Evolutionary conservation across 1,140 invertebrate genomes (phyloP).

Genomic region (Pseudomyrmex dendroicus): DNA sequence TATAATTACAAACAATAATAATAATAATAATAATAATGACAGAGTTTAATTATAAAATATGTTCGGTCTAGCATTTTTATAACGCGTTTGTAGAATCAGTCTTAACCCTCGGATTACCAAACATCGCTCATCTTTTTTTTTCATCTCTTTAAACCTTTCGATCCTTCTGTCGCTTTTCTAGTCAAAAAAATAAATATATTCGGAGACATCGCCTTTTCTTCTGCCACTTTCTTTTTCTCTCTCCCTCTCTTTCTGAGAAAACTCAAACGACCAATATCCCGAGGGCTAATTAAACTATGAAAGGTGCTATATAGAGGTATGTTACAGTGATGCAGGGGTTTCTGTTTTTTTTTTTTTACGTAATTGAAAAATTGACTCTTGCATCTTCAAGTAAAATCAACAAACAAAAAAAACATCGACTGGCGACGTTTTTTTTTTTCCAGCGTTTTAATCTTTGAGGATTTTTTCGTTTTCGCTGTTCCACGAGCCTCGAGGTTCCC

Average conservation of each 20-base stretch:
- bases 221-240: too few species aligned
- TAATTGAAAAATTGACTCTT: constrained; percentile 72
- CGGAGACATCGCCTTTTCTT: background rate
- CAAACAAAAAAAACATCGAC: constrained; percentile 64
- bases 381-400: constrained; percentile 17
- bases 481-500: constrained; percentile 66
- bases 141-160: background rate
- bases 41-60: constrained; percentile 79
- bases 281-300: constrained; percentile 77
- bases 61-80: constrained; percentile 75
- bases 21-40: constrained; percentile 78
- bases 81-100: constrained; percentile 76
- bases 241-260: constrained; percentile 11
- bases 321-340: constrained; percentile 75
- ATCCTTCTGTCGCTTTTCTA: constrained; percentile 20
- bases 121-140: background rate
- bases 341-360: constrained; percentile 39
- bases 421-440: constrained; percentile 31
- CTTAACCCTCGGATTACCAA: constrained; percentile 79
- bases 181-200: constrained; percentile 67
- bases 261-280: constrained; percentile 69
- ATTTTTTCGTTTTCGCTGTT: constrained; percentile 31
- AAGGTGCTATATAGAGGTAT: constrained; percentile 74
- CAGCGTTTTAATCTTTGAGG: constrained; percentile 61
- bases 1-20: constrained; percentile 80